Evolutionary conservation across 2,113 vertebrate species (phyloP).

Genomic region (Solenodon paradoxus): DNA sequence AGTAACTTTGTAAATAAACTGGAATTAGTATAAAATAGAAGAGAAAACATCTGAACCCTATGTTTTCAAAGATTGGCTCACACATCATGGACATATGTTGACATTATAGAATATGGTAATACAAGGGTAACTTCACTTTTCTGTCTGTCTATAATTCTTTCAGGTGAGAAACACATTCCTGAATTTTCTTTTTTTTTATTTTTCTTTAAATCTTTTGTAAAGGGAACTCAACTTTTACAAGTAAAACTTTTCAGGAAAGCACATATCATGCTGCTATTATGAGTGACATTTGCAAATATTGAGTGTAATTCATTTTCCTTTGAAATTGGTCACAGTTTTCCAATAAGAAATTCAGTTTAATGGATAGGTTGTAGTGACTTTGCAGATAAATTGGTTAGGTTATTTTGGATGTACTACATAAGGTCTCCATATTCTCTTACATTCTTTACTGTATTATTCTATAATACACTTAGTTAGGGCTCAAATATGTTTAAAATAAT

Average conservation of each 20-base stretch:
- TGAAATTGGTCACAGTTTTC: slow-evolving; percentile 58
- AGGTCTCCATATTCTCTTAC: background rate
- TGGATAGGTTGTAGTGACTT: background rate
- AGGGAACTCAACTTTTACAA: background rate
- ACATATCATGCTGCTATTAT: background rate
- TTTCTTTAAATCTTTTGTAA: background rate
- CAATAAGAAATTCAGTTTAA: slow-evolving; percentile 51
- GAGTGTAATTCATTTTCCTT: slow-evolving; percentile 61
- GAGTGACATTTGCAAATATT: slow-evolving; percentile 62
- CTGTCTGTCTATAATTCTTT: slow-evolving; percentile 11
- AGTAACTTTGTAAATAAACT: background rate
- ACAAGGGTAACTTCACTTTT: background rate
- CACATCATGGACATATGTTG: background rate
- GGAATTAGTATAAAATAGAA: background rate
- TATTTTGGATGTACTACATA: slow-evolving; percentile 40
- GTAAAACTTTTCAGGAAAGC: slow-evolving; percentile 37
- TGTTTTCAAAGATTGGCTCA: background rate
- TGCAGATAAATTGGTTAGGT: slow-evolving; percentile 12
- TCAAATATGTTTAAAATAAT: background rate
- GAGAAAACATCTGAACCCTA: background rate
- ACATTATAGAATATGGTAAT: background rate
- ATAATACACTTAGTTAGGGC: background rate
- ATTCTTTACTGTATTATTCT: background rate
- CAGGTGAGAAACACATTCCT: background rate
- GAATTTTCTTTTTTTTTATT: background rate